phyloP scores from a whole-genome alignment of 2,797 vertebrate species.

The Intellagama lesueurii region DNA sequence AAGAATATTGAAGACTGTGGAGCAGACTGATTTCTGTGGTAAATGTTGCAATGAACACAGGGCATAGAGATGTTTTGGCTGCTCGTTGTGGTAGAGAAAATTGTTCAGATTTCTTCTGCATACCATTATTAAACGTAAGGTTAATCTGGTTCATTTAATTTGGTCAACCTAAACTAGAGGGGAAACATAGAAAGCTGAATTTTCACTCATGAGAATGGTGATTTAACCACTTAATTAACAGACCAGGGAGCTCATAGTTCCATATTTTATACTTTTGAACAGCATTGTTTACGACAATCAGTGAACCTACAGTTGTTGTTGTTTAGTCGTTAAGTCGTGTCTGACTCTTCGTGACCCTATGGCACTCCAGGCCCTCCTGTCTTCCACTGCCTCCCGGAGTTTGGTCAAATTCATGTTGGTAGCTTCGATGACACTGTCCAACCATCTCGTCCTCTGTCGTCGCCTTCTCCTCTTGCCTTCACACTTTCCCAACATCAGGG shows the following conservation, averaged over 20 bases:
- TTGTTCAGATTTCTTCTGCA: not conserved
- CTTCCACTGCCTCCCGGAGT: too few relatives aligned
- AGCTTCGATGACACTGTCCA: too few relatives aligned
- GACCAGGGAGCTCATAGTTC: not conserved
- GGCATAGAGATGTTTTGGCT: not conserved
- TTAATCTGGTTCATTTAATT: not conserved
- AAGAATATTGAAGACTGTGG: not conserved
- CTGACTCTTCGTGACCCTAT: too few relatives aligned
- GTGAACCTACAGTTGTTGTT: not conserved
- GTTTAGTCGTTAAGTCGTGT: too few relatives aligned
- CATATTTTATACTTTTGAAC: conserved; percentile 23
- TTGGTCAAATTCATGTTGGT: too few relatives aligned
- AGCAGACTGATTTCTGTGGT: not conserved
- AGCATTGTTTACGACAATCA: conserved; percentile 11
- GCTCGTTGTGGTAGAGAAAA: not conserved
- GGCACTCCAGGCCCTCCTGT: too few relatives aligned
- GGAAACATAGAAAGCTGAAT: not conserved
- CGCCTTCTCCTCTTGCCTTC: too few relatives aligned
- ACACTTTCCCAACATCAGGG: too few relatives aligned
- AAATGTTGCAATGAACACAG: not conserved
- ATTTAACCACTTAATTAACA: not conserved
- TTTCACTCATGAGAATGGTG: not conserved
- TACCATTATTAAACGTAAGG: not conserved
- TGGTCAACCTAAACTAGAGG: not conserved
- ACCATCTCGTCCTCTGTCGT: too few relatives aligned